Evolutionary conservation across 2,113 vertebrate genomes (phyloP).

Genomic region (Sigmodon hispidus): DNA sequence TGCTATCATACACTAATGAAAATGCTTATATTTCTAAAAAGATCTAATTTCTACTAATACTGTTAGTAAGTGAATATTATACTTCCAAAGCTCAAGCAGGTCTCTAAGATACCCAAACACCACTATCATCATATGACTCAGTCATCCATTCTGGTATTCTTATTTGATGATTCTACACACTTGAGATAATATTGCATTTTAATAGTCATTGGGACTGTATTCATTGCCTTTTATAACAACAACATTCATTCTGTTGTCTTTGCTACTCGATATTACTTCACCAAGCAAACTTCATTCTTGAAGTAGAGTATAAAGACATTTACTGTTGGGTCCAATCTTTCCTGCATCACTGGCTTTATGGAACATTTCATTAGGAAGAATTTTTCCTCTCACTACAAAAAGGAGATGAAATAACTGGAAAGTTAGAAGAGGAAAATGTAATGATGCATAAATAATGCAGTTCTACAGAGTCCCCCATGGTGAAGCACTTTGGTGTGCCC

Average conservation of each 20-base stretch:
- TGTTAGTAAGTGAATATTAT: not conserved
- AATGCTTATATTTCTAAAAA: slow-evolving; percentile 38
- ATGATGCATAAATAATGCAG: not conserved
- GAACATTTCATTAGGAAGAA: slow-evolving; percentile 66
- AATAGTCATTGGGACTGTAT: slow-evolving; percentile 65
- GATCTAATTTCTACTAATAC: slow-evolving; percentile 6
- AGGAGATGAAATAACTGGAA: not conserved
- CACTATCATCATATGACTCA: slow-evolving; percentile 52
- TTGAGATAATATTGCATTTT: slow-evolving; percentile 66
- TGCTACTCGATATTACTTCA: slow-evolving; percentile 66
- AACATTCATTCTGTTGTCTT: slow-evolving; percentile 76
- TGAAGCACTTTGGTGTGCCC: not conserved
- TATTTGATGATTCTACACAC: slow-evolving; percentile 64
- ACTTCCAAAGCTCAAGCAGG: slow-evolving; percentile 38
- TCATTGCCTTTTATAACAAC: slow-evolving; percentile 69
- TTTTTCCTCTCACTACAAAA: slow-evolving; percentile 47
- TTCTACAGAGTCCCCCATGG: not conserved
- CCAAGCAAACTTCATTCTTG: slow-evolving; percentile 73
- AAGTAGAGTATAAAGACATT: slow-evolving; percentile 44
- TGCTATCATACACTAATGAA: not conserved
- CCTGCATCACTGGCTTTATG: slow-evolving; percentile 68
- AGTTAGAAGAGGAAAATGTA: slow-evolving; percentile 8
- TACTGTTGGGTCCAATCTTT: slow-evolving; percentile 64
- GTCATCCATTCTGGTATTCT: slow-evolving; percentile 57
- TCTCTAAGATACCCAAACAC: slow-evolving; percentile 61